phyloP scores from a whole-genome alignment of 2,888 invertebrate genomes.

The Onthophagus sagittarius region DNA sequence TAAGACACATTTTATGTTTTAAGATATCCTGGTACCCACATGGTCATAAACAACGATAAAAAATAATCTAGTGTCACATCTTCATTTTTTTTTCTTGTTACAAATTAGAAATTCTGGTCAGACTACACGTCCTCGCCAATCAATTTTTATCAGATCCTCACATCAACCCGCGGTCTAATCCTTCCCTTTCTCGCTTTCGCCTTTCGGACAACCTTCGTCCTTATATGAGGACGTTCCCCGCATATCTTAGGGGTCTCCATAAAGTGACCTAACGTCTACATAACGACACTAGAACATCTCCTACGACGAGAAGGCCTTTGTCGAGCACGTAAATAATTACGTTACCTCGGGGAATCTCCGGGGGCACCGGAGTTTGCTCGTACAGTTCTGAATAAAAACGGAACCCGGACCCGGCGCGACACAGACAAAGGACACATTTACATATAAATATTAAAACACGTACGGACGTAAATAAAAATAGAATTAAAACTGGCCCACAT shows the following conservation, averaged over 20 bases:
- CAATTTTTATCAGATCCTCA: background rate
- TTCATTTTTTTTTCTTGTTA: background rate
- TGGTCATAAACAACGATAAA: background rate
- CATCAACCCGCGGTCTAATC: background rate
- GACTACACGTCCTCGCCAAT: background rate
- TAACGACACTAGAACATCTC: background rate
- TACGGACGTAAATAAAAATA: conserved; percentile 3
- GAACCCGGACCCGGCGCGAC: background rate
- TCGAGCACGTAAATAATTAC: background rate
- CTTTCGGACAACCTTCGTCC: background rate
- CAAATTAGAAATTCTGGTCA: background rate
- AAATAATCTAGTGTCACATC: background rate
- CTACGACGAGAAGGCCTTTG: background rate
- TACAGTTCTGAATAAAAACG: background rate
- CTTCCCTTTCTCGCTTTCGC: background rate
- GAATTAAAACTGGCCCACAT: conserved; percentile 3
- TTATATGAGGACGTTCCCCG: background rate
- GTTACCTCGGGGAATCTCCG: background rate
- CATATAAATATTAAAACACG: conserved; percentile 12
- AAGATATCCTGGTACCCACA: background rate
- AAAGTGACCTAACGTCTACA: background rate
- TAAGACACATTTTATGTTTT: background rate
- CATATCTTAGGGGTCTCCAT: background rate
- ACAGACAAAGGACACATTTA: conserved; percentile 6
- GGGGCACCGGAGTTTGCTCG: background rate